Percentiles rank a stretch among this genome's conserved stretches.
These are phyloP conservation scores for Heliconius aoede DNA, from an alignment of 2,888 invertebrate species.

Conservation along the genomic window DNA sequence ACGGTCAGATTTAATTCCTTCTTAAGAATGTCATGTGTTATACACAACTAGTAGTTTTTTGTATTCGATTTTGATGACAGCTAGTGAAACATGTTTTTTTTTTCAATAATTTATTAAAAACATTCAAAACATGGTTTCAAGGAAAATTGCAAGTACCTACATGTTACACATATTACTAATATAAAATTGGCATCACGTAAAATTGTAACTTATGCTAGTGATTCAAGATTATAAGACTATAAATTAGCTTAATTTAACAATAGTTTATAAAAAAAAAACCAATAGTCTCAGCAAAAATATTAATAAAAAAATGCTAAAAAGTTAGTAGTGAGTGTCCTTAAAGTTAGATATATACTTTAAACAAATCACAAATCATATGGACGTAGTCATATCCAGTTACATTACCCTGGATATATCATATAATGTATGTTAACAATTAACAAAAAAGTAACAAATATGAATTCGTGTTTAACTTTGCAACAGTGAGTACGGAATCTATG, in stretches of 20 bases:
- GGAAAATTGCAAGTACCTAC: slow-evolving; percentile 11
- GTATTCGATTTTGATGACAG: neutral
- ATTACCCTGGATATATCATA: too few relatives aligned
- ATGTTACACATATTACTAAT: slow-evolving; percentile 26
- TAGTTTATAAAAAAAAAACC: neutral
- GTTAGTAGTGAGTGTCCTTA: neutral
- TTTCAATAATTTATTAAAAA: slow-evolving; percentile 25
- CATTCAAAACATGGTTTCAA: slow-evolving; percentile 35
- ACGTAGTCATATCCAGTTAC: too few relatives aligned
- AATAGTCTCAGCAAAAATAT: neutral
- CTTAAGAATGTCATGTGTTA: neutral
- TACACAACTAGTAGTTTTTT: neutral
- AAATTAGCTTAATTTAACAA: neutral
- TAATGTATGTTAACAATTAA: too few relatives aligned
- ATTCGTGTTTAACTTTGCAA: too few relatives aligned
- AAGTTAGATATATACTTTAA: neutral
- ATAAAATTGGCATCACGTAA: slow-evolving; percentile 25
- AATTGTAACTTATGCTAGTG: slow-evolving; percentile 20
- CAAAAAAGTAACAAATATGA: too few relatives aligned
- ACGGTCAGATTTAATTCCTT: too few relatives aligned
- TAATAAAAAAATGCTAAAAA: neutral
- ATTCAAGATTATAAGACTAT: neutral
- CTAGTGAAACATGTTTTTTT: neutral
- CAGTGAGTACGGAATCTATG: too few relatives aligned
- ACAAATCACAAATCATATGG: neutral